Conservation (phyloP, 1,140 invertebrate genomes). For the Neotoxoptera formosana region DNA sequence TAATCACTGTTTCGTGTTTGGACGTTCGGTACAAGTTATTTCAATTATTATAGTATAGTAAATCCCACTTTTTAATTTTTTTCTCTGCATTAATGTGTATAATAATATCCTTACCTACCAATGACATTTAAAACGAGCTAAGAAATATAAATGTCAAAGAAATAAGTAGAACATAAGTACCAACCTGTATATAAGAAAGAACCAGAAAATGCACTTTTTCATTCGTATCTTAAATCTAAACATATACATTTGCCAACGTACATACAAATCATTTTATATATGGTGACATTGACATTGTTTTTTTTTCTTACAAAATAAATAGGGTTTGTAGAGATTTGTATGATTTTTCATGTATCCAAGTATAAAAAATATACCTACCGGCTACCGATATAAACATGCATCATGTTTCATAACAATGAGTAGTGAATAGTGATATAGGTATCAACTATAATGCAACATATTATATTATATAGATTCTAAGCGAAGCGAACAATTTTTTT, state of each 20-base stretch:
- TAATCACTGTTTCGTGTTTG: not conserved
- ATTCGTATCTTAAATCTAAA: not conserved
- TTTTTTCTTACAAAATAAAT: not conserved
- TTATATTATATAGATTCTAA: no score
- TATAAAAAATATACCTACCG: not conserved
- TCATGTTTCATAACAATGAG: not conserved
- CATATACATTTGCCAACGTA: not conserved
- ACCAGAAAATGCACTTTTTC: not conserved
- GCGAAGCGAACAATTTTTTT: no score
- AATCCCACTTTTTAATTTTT: not conserved
- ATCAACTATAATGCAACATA: no score
- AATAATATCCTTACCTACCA: not conserved
- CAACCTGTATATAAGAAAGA: not conserved
- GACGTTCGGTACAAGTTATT: not conserved
- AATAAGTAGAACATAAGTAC: not conserved
- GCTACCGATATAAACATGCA: not conserved
- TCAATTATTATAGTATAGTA: not conserved
- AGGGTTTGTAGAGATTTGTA: not conserved
- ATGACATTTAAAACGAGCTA: not conserved
- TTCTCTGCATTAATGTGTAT: not conserved
- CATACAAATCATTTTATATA: not conserved
- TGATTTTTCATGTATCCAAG: not conserved
- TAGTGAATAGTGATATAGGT: no score
- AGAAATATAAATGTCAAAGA: not conserved
- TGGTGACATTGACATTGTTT: not conserved